These are phyloP conservation scores for Aporrectodea caliginosa DNA, from an alignment of 1,140 invertebrate species.

Conservation along the genomic window DNA sequence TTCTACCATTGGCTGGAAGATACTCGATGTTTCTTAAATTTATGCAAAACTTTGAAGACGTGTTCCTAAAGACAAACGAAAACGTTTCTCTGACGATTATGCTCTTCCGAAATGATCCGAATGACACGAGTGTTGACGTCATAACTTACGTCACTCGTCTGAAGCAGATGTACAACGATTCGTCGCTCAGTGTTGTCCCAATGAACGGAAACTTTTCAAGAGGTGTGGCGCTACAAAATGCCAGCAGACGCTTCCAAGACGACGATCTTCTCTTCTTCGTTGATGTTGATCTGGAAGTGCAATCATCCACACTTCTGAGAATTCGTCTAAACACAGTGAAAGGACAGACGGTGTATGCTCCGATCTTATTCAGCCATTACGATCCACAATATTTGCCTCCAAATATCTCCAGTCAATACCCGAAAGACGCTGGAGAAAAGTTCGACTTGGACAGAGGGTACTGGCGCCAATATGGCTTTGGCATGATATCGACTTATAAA, in stretches of 20 bases:
- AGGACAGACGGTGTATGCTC: conserved; percentile 81
- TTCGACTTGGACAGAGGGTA: conserved; percentile 72
- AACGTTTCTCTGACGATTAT: conserved; percentile 72
- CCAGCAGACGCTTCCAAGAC: conserved; percentile 56
- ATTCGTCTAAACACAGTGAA: conserved; percentile 69
- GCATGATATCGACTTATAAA: conserved; percentile 87
- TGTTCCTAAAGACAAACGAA: conserved; percentile 67
- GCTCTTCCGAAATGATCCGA: conserved; percentile 61
- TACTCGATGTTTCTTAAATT: conserved; percentile 78
- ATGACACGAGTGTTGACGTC: background rate
- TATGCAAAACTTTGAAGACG: conserved; percentile 76
- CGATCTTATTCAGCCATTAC: conserved; percentile 95
- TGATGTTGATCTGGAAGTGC: conserved; percentile 61
- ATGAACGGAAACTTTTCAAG: conserved; percentile 56
- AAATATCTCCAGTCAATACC: too few species aligned
- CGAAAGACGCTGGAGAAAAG: too few species aligned
- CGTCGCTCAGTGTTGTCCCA: conserved; percentile 47
- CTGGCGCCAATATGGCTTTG: conserved; percentile 93
- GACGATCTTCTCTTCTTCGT: conserved; percentile 67
- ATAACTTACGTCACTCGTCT: conserved; percentile 11
- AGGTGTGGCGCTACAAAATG: conserved; percentile 54
- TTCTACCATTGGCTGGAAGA: conserved; percentile 81
- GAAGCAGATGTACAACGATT: conserved; percentile 34
- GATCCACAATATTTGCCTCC: conserved; percentile 63
- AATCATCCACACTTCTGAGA: conserved; percentile 48